These are phyloP conservation scores for Campylomormyrus tamandua DNA, from an alignment of 2,113 vertebrate genomes.

Conservation along the genomic window DNA sequence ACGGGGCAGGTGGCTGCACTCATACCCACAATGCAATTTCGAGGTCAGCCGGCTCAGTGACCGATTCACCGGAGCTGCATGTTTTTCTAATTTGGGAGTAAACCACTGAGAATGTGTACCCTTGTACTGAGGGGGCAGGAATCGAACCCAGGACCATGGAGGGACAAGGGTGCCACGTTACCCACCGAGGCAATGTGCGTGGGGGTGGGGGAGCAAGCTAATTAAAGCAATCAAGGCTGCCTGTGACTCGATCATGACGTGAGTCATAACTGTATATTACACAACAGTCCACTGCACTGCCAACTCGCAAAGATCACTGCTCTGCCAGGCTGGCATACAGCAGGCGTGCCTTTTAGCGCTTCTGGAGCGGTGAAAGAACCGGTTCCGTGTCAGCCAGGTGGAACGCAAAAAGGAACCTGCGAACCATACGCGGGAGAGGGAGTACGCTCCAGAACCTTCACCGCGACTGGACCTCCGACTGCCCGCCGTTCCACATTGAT, in stretches of 20 bases:
- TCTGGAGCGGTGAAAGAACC: not conserved
- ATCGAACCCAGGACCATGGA: not conserved
- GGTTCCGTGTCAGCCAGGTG: not conserved
- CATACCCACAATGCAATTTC: not conserved
- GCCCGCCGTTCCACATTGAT: not conserved
- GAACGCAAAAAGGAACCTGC: not conserved
- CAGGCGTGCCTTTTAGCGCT: not conserved
- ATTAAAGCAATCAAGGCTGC: not conserved
- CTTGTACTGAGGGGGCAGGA: not conserved
- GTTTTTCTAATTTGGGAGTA: not conserved
- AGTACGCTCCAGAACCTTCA: not conserved
- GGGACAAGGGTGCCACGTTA: not conserved
- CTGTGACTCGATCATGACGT: not conserved
- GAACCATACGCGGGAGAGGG: not conserved
- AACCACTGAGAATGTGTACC: not conserved
- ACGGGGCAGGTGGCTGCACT: not conserved
- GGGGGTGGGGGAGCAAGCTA: not conserved
- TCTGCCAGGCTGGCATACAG: not conserved
- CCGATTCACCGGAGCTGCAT: not conserved
- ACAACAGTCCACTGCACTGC: not conserved
- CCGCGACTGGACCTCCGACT: not conserved
- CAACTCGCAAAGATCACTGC: not conserved
- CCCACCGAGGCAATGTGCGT: not conserved
- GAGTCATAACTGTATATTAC: conserved; percentile 14
- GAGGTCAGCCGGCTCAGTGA: not conserved